Percentiles rank a stretch among this genome's conserved stretches.
These are phyloP conservation scores for Fundulus diaphanus DNA, from an alignment of 2,797 vertebrate genomes.

Conservation along the genomic window DNA sequence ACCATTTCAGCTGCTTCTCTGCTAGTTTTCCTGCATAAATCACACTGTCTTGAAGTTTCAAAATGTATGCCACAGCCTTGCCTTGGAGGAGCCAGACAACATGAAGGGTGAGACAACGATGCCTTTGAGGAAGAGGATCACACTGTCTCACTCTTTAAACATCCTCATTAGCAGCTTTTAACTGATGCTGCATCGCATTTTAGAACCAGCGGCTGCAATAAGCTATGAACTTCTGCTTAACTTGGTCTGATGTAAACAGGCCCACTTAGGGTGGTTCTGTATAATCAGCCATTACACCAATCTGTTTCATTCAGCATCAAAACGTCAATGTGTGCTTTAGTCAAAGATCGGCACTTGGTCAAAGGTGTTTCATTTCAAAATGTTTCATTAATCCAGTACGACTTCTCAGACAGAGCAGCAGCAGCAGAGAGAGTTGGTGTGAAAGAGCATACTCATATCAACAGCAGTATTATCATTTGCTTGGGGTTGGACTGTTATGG, in stretches of 20 bases:
- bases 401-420: not conserved
- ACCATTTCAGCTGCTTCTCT: not conserved
- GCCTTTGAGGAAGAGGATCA: conserved; percentile 51
- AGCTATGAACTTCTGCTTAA: conserved; percentile 55
- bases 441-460: too few relatives aligned
- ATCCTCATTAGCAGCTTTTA: conserved; percentile 58
- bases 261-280: conserved; percentile 43
- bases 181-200: conserved; percentile 22
- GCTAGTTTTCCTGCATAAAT: conserved; percentile 65
- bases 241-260: conserved; percentile 31
- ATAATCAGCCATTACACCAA: conserved; percentile 48
- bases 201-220: not conserved
- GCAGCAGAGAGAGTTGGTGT: not conserved
- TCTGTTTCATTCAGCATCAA: conserved; percentile 44
- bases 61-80: conserved; percentile 48
- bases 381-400: not conserved
- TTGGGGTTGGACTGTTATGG: not conserved
- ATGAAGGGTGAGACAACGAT: conserved; percentile 41
- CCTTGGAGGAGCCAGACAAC: conserved; percentile 9
- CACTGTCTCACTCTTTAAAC: conserved; percentile 39
- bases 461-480: not conserved
- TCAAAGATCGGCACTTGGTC: conserved; percentile 43
- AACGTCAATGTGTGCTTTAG: conserved; percentile 34
- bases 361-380: conserved; percentile 54
- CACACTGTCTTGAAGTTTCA: conserved; percentile 50